A percentile compares a stretch with the other conserved stretches of the same genome.
These are phyloP conservation scores for Charaxes varanes DNA, from an alignment of 1,140 invertebrate genomes.

Conservation along the genomic window DNA sequence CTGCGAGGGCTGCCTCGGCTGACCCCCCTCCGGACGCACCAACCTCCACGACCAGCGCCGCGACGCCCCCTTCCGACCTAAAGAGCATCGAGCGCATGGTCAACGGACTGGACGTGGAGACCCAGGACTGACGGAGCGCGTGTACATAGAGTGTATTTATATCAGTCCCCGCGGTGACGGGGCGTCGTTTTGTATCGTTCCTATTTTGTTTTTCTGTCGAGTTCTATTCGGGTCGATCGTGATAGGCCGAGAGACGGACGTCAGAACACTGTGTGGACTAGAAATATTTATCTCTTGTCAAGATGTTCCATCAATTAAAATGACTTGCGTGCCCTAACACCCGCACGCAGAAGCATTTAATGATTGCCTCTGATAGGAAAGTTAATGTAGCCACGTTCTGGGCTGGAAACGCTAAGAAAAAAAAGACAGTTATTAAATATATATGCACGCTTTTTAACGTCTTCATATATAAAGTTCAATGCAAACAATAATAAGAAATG, in stretches of 20 bases:
- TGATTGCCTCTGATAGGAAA: no score
- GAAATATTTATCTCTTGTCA: no score
- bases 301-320: no score
- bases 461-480: no score
- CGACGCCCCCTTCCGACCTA: conserved; percentile 80
- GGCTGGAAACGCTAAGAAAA: no score
- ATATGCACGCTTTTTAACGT: no score
- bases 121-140: conserved; percentile 58
- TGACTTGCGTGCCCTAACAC: no score
- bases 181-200: conserved; percentile 69
- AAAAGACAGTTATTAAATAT: no score
- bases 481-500: no score
- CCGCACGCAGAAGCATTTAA: no score
- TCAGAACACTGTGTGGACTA: background rate
- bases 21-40: conserved; percentile 71
- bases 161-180: conserved; percentile 29
- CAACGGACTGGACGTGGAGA: conserved; percentile 90
- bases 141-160: conserved; percentile 71
- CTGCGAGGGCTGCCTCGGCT: conserved; percentile 69
- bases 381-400: no score
- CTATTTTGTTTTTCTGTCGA: conserved; percentile 72
- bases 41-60: conserved; percentile 38
- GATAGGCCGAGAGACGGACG: conserved; percentile 11
- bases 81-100: conserved; percentile 98
- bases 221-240: conserved; percentile 67